Evolutionary conservation across 2,797 vertebrate genomes (phyloP).

Genomic region (Neoniphon sammara): DNA sequence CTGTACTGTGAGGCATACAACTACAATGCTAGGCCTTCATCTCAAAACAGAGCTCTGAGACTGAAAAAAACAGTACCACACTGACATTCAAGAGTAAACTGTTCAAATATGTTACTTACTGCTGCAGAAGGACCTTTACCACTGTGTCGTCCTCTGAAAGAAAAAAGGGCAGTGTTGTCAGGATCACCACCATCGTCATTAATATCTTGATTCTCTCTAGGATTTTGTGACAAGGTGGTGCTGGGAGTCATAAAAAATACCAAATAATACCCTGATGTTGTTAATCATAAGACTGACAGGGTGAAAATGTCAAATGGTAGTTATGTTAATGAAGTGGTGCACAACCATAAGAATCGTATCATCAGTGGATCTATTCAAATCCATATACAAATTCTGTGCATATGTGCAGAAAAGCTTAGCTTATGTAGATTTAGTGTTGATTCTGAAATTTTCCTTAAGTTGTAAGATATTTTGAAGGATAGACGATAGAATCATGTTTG

Average conservation of each 20-base stretch:
- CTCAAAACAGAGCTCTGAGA: background rate
- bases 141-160: slow-evolving; percentile 94
- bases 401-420: no score
- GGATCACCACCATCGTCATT: background rate
- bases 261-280: background rate
- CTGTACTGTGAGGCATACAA: background rate
- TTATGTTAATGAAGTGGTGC: background rate
- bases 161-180: slow-evolving; percentile 46
- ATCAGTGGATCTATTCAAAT: background rate
- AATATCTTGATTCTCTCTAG: background rate
- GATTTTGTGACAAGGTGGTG: slow-evolving; percentile 8
- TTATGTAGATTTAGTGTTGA: background rate
- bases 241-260: background rate
- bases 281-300: background rate
- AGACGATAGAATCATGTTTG: slow-evolving; percentile 12
- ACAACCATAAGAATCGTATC: background rate
- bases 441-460: slow-evolving; percentile 7
- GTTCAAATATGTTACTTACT: slow-evolving; percentile 83
- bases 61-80: background rate
- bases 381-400: background rate
- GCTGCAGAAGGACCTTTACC: slow-evolving; percentile 91
- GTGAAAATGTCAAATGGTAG: background rate
- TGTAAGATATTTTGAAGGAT: background rate
- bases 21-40: background rate
- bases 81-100: slow-evolving; percentile 7